These are phyloP conservation scores for Laspeyria flexula DNA, from an alignment of 2,888 invertebrate genomes.

Conservation along the genomic window DNA sequence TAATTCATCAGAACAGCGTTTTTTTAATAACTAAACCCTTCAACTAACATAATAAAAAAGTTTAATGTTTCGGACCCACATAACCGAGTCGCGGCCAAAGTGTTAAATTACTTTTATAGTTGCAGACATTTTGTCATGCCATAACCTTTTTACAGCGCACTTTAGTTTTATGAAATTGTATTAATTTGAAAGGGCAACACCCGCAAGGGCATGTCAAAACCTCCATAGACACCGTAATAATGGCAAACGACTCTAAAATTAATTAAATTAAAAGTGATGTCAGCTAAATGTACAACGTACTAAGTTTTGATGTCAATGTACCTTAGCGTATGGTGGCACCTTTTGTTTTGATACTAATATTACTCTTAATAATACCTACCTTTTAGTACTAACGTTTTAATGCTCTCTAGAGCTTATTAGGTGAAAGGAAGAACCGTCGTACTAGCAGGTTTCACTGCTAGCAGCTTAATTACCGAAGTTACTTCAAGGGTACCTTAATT, in stretches of 20 bases:
- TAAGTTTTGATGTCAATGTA: conserved; percentile 3
- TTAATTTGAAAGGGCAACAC: conserved; percentile 50
- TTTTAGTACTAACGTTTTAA: too few relatives aligned
- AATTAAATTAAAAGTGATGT: conserved; percentile 30
- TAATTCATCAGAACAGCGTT: too few relatives aligned
- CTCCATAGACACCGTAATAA: conserved; percentile 24
- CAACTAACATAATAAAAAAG: too few relatives aligned
- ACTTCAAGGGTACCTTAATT: too few relatives aligned
- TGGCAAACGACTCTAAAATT: conserved; percentile 29
- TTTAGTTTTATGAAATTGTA: conserved; percentile 51
- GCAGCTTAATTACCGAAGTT: too few relatives aligned
- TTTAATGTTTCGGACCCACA: too few relatives aligned
- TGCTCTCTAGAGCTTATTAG: too few relatives aligned
- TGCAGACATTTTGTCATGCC: background rate
- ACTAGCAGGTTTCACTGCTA: too few relatives aligned
- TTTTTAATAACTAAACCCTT: too few relatives aligned
- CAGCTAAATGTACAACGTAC: conserved; percentile 1
- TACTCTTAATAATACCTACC: background rate
- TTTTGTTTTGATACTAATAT: background rate
- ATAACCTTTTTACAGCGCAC: background rate
- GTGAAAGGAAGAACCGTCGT: too few relatives aligned
- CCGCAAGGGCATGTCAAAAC: conserved; percentile 47
- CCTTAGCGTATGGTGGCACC: background rate
- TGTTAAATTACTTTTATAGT: background rate
- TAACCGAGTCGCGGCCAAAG: background rate